Conservation (phyloP, 92 coral and sea anemone species). For the Porites evermanni region DNA sequence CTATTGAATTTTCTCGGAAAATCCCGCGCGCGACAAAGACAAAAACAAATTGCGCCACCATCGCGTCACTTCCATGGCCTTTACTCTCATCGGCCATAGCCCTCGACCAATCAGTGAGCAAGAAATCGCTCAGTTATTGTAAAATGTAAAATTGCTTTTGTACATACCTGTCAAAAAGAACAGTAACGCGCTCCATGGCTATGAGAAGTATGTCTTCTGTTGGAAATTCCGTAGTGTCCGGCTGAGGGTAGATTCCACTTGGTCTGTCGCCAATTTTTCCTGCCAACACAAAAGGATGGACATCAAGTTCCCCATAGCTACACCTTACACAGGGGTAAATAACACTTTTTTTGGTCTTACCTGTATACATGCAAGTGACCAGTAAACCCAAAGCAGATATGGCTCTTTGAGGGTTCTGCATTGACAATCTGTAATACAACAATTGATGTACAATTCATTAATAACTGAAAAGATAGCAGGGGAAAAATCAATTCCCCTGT, state of each 20-base stretch:
- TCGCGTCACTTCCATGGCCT: background rate
- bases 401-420: constrained; percentile 97
- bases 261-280: constrained; percentile 98
- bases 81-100: too few relatives aligned
- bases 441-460: background rate
- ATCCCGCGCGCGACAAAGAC: too few relatives aligned
- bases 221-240: constrained; percentile 87
- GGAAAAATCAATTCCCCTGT: background rate
- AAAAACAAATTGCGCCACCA: background rate
- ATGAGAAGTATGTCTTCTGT: constrained; percentile 91
- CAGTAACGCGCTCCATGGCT: constrained; percentile 99
- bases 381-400: constrained; percentile 93
- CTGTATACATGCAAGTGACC: constrained; percentile 97
- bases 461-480: background rate
- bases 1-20: too few relatives aligned
- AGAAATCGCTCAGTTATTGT: too few relatives aligned
- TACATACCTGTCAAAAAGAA: constrained; percentile 89
- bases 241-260: constrained; percentile 87
- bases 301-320: background rate
- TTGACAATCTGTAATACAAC: constrained; percentile 71
- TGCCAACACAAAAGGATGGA: constrained; percentile 2
- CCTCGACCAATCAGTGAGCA: too few relatives aligned
- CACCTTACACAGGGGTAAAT: background rate
- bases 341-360: constrained; percentile 26
- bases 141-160: too few relatives aligned